Evolutionary conservation across 2,113 vertebrate genomes (phyloP).

Genomic region (Alectura lathami): DNA sequence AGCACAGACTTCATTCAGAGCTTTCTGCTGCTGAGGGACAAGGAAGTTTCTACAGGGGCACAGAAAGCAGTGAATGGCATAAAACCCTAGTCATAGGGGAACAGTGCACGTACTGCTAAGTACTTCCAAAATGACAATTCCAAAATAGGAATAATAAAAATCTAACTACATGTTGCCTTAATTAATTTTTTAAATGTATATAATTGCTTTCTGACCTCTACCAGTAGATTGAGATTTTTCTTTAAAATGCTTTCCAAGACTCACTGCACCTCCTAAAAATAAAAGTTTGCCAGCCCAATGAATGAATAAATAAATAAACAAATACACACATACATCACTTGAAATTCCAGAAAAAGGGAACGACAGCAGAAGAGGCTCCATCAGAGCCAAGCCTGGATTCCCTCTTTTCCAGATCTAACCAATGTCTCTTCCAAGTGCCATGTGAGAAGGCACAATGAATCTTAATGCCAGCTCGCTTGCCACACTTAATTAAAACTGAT

Average conservation of each 20-base stretch:
- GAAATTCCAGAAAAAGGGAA: background rate
- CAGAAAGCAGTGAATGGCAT: background rate
- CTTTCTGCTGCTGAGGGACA: background rate
- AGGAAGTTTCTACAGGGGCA: background rate
- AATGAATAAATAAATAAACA: background rate
- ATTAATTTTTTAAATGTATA: constrained; percentile 24
- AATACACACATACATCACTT: background rate
- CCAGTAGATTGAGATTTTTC: background rate
- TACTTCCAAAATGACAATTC: constrained; percentile 10
- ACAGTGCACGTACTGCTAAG: background rate
- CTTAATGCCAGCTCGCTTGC: background rate
- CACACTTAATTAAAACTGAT: background rate
- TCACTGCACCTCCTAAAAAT: background rate
- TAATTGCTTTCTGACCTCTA: constrained; percentile 9
- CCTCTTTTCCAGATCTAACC: background rate
- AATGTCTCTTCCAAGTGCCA: background rate
- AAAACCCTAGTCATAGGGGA: background rate
- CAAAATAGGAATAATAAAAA: background rate
- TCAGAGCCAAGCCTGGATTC: background rate
- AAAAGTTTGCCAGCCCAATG: background rate
- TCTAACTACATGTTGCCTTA: background rate
- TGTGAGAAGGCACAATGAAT: background rate
- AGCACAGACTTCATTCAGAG: background rate
- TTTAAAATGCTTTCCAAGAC: background rate
- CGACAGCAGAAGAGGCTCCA: background rate